Conservation (phyloP, 2,113 vertebrate genomes). For the Macroglossus sobrinus region DNA sequence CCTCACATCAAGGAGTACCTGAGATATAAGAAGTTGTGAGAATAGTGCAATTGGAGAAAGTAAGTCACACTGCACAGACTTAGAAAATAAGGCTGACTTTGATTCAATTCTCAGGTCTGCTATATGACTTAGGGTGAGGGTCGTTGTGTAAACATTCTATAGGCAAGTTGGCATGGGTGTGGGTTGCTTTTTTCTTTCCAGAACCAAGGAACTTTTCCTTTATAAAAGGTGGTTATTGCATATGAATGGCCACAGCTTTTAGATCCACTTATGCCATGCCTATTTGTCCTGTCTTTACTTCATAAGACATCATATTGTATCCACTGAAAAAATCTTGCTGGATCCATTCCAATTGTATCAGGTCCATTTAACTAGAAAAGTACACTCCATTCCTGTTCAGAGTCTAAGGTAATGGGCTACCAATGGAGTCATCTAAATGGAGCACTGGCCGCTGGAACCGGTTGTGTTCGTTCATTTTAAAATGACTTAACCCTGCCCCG, state of each 20-base stretch:
- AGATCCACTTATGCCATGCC: neutral
- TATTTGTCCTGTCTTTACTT: neutral
- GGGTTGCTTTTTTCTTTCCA: neutral
- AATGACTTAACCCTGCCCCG: neutral
- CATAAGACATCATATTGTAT: neutral
- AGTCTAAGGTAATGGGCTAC: neutral
- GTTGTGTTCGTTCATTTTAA: neutral
- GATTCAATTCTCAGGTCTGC: neutral
- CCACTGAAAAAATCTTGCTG: neutral
- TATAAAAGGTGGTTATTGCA: neutral
- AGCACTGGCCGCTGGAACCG: neutral
- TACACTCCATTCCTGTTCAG: neutral
- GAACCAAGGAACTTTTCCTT: neutral
- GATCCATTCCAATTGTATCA: conserved; percentile 11
- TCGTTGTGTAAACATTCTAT: neutral
- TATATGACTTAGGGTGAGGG: neutral
- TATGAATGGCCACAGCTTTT: neutral
- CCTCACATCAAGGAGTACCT: neutral
- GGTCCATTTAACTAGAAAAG: conserved; percentile 43
- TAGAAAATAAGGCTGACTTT: neutral
- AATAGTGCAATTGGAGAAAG: neutral
- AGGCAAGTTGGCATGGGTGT: neutral
- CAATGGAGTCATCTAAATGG: neutral
- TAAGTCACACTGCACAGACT: neutral
- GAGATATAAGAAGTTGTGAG: neutral